Evolutionary conservation across 2,797 vertebrate genomes (phyloP).

Genomic region (Brachyrhaphis roseni): DNA sequence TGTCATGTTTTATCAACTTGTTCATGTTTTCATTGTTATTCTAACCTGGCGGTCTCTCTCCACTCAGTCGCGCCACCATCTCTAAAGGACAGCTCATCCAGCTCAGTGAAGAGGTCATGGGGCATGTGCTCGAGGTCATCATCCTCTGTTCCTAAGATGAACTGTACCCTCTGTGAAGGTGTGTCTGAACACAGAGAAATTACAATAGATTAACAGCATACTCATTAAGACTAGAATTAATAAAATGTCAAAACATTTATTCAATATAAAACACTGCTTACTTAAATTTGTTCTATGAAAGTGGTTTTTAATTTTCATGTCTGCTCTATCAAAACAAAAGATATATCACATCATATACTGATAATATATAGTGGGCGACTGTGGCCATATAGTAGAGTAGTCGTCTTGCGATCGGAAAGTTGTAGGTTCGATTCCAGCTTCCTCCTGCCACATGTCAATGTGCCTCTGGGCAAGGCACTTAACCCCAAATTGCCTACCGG

Average conservation of each 20-base stretch:
- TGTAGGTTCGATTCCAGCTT: too few relatives aligned
- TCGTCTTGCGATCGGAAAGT: too few relatives aligned
- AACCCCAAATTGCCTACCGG: too few relatives aligned
- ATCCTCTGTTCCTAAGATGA: conserved; percentile 95
- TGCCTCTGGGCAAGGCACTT: too few relatives aligned
- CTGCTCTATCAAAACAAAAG: background rate
- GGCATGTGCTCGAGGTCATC: conserved; percentile 96
- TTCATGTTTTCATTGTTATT: background rate
- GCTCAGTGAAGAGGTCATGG: conserved; percentile 96
- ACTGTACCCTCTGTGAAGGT: conserved; percentile 96
- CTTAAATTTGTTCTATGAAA: background rate
- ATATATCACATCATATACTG: background rate
- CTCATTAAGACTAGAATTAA: background rate
- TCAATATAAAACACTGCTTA: background rate
- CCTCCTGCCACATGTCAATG: too few relatives aligned
- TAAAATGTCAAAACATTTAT: background rate
- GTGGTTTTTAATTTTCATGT: background rate
- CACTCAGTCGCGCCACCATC: conserved; percentile 92
- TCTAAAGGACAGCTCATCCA: conserved; percentile 94
- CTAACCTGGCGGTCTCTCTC: conserved; percentile 94
- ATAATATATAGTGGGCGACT: background rate
- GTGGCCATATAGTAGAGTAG: too few relatives aligned
- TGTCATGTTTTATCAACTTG: background rate
- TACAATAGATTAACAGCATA: conserved; percentile 13
- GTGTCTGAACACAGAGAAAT: conserved; percentile 84